These are phyloP conservation scores for Eledona agricola DNA, from an alignment of 2,888 invertebrate genomes.

Conservation along the genomic window DNA sequence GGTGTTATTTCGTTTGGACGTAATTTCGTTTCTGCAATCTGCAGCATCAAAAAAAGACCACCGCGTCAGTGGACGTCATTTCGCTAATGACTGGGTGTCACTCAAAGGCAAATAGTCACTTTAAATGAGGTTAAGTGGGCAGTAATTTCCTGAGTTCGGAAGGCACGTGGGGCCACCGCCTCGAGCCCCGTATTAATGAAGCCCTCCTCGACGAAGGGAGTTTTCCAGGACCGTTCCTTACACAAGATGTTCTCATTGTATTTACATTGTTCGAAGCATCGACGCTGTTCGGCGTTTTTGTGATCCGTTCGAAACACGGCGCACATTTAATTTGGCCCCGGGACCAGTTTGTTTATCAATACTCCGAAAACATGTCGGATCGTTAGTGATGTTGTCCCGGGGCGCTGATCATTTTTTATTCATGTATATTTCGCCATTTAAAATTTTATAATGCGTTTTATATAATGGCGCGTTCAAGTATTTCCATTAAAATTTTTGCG, in stretches of 20 bases:
- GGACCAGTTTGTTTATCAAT: conserved; percentile 58
- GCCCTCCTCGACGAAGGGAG: conserved; percentile 55
- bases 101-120: conserved; percentile 20
- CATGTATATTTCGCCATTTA: conserved; percentile 44
- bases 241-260: conserved; percentile 60
- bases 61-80: no score
- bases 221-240: conserved; percentile 48
- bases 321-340: conserved; percentile 57
- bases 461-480: conserved; percentile 32
- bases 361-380: conserved; percentile 53
- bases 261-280: conserved; percentile 57
- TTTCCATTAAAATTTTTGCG: conserved; percentile 30
- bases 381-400: conserved; percentile 53
- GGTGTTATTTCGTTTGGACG: not conserved
- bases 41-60: no score
- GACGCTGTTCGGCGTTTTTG: conserved; percentile 54
- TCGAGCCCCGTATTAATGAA: conserved; percentile 59
- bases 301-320: conserved; percentile 51
- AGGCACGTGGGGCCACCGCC: conserved; percentile 45
- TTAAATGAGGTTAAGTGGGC: conserved; percentile 48
- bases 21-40: no score
- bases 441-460: conserved; percentile 45
- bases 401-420: conserved; percentile 49
- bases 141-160: conserved; percentile 47
- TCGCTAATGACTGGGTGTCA: conserved; percentile 17